phyloP scores from a whole-genome alignment of 1,140 invertebrate species.

The Hermatobates lingyangjiaoensis region DNA sequence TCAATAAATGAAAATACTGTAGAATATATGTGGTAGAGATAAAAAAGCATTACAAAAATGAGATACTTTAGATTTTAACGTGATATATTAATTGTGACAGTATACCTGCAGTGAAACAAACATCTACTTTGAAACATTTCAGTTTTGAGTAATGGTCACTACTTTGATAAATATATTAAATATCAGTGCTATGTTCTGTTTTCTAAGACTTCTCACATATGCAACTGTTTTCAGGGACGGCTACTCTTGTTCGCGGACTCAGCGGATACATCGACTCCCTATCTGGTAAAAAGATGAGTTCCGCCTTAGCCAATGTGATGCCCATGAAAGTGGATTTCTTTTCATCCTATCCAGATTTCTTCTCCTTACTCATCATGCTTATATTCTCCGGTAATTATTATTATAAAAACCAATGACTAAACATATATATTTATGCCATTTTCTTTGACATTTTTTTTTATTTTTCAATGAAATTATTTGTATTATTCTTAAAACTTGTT shows the following conservation, averaged over 20 bases:
- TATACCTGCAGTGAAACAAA: too few species aligned
- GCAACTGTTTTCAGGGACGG: slow-evolving; percentile 27
- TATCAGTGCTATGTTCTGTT: not conserved
- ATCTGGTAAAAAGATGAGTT: slow-evolving; percentile 35
- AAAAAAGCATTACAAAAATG: too few species aligned
- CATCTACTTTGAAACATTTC: too few species aligned
- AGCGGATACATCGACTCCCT: slow-evolving; percentile 49
- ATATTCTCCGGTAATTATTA: slow-evolving; percentile 26
- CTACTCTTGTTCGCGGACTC: slow-evolving; percentile 49
- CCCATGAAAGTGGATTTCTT: slow-evolving; percentile 33
- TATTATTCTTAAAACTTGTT: too few species aligned
- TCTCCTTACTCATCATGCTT: slow-evolving; percentile 34
- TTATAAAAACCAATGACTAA: too few species aligned
- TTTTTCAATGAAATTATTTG: too few species aligned
- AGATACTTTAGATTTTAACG: too few species aligned
- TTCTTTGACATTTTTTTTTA: too few species aligned
- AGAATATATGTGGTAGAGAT: too few species aligned
- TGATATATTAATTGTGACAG: too few species aligned
- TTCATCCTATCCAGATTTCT: slow-evolving; percentile 42
- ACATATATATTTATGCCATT: too few species aligned
- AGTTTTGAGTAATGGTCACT: slow-evolving; percentile 11
- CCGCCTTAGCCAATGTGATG: slow-evolving; percentile 32
- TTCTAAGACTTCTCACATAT: not conserved
- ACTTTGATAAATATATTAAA: not conserved
- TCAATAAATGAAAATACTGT: too few species aligned